Percentiles rank a stretch among this genome's conserved stretches.
phyloP scores from a whole-genome alignment of 2,797 vertebrate species.

The Cyprinella venusta region DNA sequence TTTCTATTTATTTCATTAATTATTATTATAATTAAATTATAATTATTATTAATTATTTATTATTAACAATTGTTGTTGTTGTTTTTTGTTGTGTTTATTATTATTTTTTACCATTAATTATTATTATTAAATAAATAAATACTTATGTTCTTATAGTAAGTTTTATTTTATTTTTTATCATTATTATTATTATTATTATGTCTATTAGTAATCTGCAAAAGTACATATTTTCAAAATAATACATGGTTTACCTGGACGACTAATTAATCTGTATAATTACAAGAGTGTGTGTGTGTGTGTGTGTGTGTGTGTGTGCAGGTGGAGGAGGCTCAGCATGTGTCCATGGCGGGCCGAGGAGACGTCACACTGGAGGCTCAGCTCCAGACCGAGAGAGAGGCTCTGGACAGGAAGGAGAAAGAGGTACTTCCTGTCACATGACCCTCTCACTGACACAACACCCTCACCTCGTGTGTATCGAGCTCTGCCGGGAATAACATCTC shows the following conservation, averaged over 20 bases:
- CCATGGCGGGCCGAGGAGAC: conserved; percentile 76
- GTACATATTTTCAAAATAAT: background rate
- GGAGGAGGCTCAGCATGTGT: conserved; percentile 84
- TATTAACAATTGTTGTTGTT: no score
- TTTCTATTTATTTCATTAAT: background rate
- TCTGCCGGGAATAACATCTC: no score
- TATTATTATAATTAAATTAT: no score
- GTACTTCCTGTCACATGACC: conserved; percentile 69
- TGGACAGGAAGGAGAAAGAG: conserved; percentile 98
- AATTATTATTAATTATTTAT: no score
- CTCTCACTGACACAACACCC: no score
- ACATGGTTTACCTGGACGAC: background rate
- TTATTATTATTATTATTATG: background rate
- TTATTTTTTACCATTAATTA: background rate
- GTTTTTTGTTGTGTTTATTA: background rate
- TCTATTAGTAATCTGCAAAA: background rate
- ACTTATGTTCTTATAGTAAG: no score
- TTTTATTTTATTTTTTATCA: background rate
- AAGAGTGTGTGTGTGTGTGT: background rate
- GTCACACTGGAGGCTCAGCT: conserved; percentile 88
- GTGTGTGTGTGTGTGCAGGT: conserved; percentile 70
- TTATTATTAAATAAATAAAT: background rate
- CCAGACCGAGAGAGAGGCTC: conserved; percentile 93
- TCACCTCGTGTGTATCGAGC: no score
- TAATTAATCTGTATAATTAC: background rate